Base-by-base conservation (phyloP, 1,140 invertebrate species). In the Drosophila orosa region DNA sequence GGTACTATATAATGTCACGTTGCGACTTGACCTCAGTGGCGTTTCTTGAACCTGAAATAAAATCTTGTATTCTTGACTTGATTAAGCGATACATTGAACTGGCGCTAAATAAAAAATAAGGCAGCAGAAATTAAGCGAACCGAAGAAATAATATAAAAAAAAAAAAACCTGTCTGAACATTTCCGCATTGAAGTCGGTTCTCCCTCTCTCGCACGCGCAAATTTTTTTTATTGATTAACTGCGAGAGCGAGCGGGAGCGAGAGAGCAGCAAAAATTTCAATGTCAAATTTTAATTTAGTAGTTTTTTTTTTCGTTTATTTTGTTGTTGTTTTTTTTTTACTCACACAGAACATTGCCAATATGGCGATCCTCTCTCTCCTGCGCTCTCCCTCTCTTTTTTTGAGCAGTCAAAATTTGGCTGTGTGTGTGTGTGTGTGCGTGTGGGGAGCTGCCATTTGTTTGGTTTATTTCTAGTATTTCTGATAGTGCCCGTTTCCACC, bases 271-370 rank as follows among this genome's bases (percentile, higher is more conserved):
- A 69, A 79, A 57, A 89, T 89, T 89, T 89, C 84, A 89, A 89
- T 89, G 84, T 89, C 84, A 89, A 89, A 89, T 89, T 89, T 89
- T 84, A 84, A 89, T 89, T 89, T 89, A 75, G 80, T 87, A 68
- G 82, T 69, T 65, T 86, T 80, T 67, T 76, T 17, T 62, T 33
- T 19, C 17, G 8, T 10, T 2, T 40, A 40, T 40, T 59, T 24
- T 42, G 15, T 15, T 19, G 3, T 10, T 19, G 8, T 40, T 59
- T 57, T 58, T 59, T 66, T 80, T 80, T 37, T 65, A 74, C 67
- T 76, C 84, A 69, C 69, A 83, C 72, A 86, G 80, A 83, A 78
- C 74, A 87, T 77, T 77, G 74, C 69, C 83, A 86, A 86, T 86
- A 82, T 86, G 83, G 69, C 50, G 52, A 39, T 71, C 40, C 62